Evolutionary conservation across 2,797 vertebrate species (phyloP).

Genomic region (Benthosema pterotum): DNA sequence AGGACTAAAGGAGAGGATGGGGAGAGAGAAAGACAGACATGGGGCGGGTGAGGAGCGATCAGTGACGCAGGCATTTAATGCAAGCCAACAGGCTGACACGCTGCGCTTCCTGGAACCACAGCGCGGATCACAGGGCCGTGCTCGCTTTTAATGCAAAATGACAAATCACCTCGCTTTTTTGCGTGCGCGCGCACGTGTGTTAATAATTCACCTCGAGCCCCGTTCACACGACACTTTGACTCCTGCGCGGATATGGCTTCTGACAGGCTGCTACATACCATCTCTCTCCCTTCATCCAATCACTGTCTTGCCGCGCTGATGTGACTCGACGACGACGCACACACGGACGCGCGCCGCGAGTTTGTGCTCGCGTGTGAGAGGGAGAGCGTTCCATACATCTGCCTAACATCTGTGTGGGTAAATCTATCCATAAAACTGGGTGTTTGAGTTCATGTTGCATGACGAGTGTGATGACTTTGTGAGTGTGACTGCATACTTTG

Average conservation of each 20-base stretch:
- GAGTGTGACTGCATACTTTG: background rate
- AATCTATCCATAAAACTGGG: background rate
- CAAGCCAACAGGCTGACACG: conserved; percentile 68
- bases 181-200: no score
- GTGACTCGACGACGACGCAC: conserved; percentile 41
- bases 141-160: conserved; percentile 72
- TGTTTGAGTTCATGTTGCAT: background rate
- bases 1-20: conserved; percentile 54
- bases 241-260: conserved; percentile 50
- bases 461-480: background rate
- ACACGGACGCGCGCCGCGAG: no score
- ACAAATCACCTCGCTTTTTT: conserved; percentile 68
- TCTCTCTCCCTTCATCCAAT: conserved; percentile 70
- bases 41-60: conserved; percentile 33
- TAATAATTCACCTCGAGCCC: conserved; percentile 73
- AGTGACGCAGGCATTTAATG: conserved; percentile 60
- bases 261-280: conserved; percentile 55
- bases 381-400: no score
- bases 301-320: conserved; percentile 51
- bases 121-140: conserved; percentile 67
- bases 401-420: background rate
- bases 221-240: conserved; percentile 56
- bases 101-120: conserved; percentile 64
- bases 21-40: conserved; percentile 7
- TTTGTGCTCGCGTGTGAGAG: conserved; percentile 22